Evolutionary conservation across 2,888 invertebrate species (phyloP).

Genomic region (Mimas tiliae): DNA sequence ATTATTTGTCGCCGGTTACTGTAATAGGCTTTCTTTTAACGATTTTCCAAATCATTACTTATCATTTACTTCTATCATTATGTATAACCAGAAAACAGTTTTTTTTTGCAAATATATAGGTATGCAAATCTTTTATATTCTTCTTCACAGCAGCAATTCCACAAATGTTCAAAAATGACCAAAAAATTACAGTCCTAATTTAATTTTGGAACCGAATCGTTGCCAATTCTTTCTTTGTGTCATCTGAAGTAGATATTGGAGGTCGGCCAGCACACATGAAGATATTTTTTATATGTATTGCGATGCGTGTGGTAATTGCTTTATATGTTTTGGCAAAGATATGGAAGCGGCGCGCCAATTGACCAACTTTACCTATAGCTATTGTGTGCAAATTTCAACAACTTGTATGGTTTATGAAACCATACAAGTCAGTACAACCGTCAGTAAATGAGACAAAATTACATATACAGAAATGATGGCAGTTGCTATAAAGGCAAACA

Average conservation of each 20-base stretch:
- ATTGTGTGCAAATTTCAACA: not conserved
- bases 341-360: not conserved
- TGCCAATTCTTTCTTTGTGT: constrained; percentile 21
- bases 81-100: too few relatives aligned
- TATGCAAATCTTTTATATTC: too few relatives aligned
- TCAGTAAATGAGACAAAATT: too few relatives aligned
- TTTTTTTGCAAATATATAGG: too few relatives aligned
- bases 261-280: not conserved
- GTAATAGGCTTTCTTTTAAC: too few relatives aligned
- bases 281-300: constrained; percentile 12
- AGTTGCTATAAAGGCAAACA: too few relatives aligned
- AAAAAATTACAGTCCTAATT: constrained; percentile 3
- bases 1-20: too few relatives aligned
- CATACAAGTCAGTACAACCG: too few relatives aligned
- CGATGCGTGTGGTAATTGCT: constrained; percentile 23
- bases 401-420: too few relatives aligned
- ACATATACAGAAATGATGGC: too few relatives aligned
- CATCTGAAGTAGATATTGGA: constrained; percentile 16
- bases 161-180: not conserved
- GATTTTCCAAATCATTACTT: too few relatives aligned
- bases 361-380: constrained; percentile 11
- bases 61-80: too few relatives aligned
- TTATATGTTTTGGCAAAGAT: constrained; percentile 14
- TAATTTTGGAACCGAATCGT: constrained; percentile 7
- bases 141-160: not conserved